phyloP scores from a whole-genome alignment of 2,888 invertebrate genomes.

The Nephrocerus scutellatus region DNA sequence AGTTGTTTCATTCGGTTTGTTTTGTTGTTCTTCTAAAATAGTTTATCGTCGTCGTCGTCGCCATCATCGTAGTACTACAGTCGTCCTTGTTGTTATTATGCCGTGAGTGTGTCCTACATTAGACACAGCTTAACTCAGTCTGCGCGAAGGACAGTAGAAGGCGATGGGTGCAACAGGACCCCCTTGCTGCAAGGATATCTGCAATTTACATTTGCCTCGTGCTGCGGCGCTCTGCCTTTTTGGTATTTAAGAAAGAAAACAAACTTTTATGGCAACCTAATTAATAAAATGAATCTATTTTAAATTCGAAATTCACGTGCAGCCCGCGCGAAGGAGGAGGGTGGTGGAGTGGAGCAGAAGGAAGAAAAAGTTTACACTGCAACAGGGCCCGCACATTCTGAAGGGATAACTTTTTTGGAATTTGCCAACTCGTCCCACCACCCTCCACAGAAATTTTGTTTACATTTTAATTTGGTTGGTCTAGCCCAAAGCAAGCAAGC shows the following conservation, averaged over 20 bases:
- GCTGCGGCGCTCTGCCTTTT: constrained; percentile 20
- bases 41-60: constrained; percentile 28
- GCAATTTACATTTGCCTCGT: constrained; percentile 23
- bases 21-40: constrained; percentile 28
- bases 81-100: constrained; percentile 6
- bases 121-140: constrained; percentile 19
- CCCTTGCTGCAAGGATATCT: too few species aligned
- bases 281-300: constrained; percentile 38
- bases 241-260: constrained; percentile 24
- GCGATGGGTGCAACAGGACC: too few species aligned
- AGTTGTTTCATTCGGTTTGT: too few species aligned
- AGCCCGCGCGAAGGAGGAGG: constrained; percentile 18
- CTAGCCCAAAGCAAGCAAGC: too few species aligned
- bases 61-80: constrained; percentile 18
- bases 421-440: too few species aligned
- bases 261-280: constrained; percentile 40
- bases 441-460: too few species aligned
- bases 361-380: constrained; percentile 16
- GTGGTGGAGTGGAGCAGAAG: constrained; percentile 8
- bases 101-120: constrained; percentile 13
- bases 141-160: constrained; percentile 2
- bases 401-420: constrained; percentile 12
- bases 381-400: constrained; percentile 8
- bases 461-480: constrained; percentile 5
- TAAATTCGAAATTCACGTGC: constrained; percentile 33